Evolutionary conservation across 2,888 invertebrate genomes (phyloP), one percentile per base, ranked within the genome.

Genomic region (Zaprionus obscuricornis): DNA sequence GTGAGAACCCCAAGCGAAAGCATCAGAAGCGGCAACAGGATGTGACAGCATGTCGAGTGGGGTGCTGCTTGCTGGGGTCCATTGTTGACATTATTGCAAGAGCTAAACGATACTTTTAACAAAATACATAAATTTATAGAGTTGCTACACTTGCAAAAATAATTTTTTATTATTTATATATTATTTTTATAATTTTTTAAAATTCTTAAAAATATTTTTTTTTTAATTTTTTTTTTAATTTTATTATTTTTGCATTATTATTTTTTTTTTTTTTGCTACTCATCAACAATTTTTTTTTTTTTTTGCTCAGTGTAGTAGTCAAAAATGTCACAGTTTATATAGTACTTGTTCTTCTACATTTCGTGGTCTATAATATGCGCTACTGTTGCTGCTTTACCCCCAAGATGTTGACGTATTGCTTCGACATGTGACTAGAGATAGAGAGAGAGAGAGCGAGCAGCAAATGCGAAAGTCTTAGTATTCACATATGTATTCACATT

Each of bases 11-110:
- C 27, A 3, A 46, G 42, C 51, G 43, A 26, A 17, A 58, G 26
- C 59, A 43, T 47, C 66, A 68, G 46, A 58, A 58, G 58, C n/a
- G n/a, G n/a, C n/a, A n/a, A n/a, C 68, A 62, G 69, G 52, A 76
- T 64, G 63, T 71, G 67, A 66, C 75, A 66, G 60, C 73, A 52
- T 60, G 68, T 59, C 56, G 56, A 49, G 58, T 60, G 64, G 60
- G 63, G 63, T 56, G 14, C 14, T 37, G n/a, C n/a, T n/a, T n/a
- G n/a, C n/a, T n/a, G n/a, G 59, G 59, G 68, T 63, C 52, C 70
- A 85, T 84, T 77, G 81, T 81, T 85, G 81, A 85, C 81, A 81
- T 85, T 81, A 81, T 81, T 85, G 64, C 74, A 70, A 40, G 8
- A 29, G 22, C 4, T 7, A 5, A 22, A 7, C 22, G 7, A 22